Conservation (phyloP, 1,140 invertebrate genomes). For the Chlorops oryzae region DNA sequence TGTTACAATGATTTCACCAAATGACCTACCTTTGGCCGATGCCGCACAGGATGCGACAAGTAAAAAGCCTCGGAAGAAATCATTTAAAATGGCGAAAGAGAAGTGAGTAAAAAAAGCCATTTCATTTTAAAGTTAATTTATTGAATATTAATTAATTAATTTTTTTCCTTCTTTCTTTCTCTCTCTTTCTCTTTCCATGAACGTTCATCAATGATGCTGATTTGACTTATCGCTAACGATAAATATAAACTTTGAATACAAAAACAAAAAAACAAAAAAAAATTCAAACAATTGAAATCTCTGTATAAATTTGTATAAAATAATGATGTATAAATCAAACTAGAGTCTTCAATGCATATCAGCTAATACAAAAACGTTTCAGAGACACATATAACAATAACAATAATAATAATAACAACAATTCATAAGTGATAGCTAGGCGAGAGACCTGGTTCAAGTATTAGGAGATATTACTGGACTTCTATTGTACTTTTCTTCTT, state of each 20-base stretch:
- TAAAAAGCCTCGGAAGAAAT: constrained; percentile 51
- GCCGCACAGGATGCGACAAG: constrained; percentile 44
- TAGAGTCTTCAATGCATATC: constrained; percentile 61
- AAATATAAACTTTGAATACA: no score
- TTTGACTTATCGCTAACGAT: constrained; percentile 20
- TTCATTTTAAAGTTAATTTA: no score
- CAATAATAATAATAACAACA: constrained; percentile 1
- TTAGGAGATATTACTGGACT: not conserved
- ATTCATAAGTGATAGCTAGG: constrained; percentile 1
- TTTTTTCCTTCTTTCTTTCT: constrained; percentile 4
- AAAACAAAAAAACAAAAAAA: no score
- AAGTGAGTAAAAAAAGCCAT: no score
- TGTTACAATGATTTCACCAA: constrained; percentile 54
- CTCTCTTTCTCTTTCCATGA: constrained; percentile 10
- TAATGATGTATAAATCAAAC: no score
- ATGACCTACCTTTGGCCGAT: constrained; percentile 44
- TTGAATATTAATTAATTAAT: no score
- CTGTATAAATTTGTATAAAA: no score
- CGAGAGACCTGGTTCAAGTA: no score
- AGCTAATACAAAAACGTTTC: constrained; percentile 63
- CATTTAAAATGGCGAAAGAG: constrained; percentile 46
- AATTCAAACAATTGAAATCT: no score
- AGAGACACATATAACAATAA: constrained; percentile 56
- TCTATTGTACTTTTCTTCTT: no score
- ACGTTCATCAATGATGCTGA: constrained; percentile 17